Percentiles rank a stretch among this genome's conserved stretches.
phyloP scores from a whole-genome alignment of 2,888 invertebrate species.

The Drosophila neutralis region DNA sequence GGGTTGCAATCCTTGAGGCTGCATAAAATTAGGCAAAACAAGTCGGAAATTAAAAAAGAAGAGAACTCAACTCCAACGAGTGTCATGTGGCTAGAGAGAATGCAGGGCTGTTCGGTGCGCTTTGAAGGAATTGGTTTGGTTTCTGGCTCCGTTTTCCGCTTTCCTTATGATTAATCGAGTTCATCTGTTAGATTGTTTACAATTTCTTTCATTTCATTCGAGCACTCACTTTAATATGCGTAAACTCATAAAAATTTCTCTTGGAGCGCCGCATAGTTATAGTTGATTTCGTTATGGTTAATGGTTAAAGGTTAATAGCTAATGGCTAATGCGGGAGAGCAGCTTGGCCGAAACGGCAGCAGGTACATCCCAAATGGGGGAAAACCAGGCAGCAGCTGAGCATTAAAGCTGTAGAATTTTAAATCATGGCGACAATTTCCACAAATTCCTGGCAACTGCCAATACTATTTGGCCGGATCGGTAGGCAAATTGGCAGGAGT shows the following conservation, averaged over 20 bases:
- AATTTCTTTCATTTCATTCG: conserved; percentile 54
- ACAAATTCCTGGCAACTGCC: conserved; percentile 67
- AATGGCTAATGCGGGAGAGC: conserved; percentile 29
- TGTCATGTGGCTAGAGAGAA: conserved; percentile 57
- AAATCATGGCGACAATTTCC: conserved; percentile 83
- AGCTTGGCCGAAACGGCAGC: conserved; percentile 56
- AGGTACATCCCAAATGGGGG: conserved; percentile 43
- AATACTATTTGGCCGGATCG: conserved; percentile 38
- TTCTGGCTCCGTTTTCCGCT: conserved; percentile 13
- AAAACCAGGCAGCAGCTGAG: conserved; percentile 44
- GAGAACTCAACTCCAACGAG: conserved; percentile 27
- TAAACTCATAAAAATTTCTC: conserved; percentile 62
- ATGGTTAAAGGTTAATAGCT: conserved; percentile 19
- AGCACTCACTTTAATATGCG: conserved; percentile 62
- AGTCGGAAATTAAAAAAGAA: conserved; percentile 69
- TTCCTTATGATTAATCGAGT: conserved; percentile 79
- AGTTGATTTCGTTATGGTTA: conserved; percentile 53
- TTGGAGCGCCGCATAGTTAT: conserved; percentile 38
- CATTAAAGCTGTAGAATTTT: conserved; percentile 57
- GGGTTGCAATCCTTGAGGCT: conserved; percentile 68
- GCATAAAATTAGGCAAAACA: conserved; percentile 77
- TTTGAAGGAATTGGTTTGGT: conserved; percentile 43
- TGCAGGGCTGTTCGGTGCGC: conserved; percentile 37
- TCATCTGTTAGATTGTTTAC: conserved; percentile 74
- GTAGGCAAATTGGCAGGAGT: conserved; percentile 72